A percentile compares a stretch with the other conserved stretches of the same genome.
phyloP scores from a whole-genome alignment of 2,888 invertebrate species.

The Aleiodes alternator region DNA sequence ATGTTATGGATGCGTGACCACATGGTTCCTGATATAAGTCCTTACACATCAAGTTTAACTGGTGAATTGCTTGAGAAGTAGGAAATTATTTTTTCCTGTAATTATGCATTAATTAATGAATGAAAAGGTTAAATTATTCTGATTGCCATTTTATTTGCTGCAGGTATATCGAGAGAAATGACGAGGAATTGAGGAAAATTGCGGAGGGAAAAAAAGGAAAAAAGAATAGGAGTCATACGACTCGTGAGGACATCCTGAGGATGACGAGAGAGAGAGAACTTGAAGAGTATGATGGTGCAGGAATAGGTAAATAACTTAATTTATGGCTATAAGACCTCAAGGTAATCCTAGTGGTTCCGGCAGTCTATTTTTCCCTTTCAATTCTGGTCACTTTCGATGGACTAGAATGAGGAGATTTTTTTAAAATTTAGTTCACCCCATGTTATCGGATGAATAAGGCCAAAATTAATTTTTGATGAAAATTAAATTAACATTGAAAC shows the following conservation, averaged over 20 bases:
- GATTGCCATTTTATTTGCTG: constrained; percentile 47
- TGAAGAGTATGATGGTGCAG: constrained; percentile 86
- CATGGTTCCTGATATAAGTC: constrained; percentile 77
- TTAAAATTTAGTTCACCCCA: too few species aligned
- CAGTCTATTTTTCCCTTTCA: too few species aligned
- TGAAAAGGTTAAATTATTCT: not conserved
- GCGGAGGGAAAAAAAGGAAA: constrained; percentile 85
- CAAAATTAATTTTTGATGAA: too few species aligned
- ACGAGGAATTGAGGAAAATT: constrained; percentile 88
- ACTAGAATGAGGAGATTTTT: too few species aligned
- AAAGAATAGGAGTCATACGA: constrained; percentile 86
- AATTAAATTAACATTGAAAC: too few species aligned
- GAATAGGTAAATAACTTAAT: constrained; percentile 76
- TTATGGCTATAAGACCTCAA: too few species aligned
- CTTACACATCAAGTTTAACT: constrained; percentile 80
- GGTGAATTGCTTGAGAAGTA: constrained; percentile 79
- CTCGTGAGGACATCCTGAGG: constrained; percentile 86
- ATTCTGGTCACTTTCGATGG: too few species aligned
- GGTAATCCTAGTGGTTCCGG: too few species aligned
- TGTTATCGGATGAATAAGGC: too few species aligned
- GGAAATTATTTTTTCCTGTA: constrained; percentile 58
- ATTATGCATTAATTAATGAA: constrained; percentile 5
- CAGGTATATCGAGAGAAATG: constrained; percentile 81
- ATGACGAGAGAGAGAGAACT: constrained; percentile 85
- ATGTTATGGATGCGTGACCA: constrained; percentile 86